phyloP scores from a whole-genome alignment of 2,113 vertebrate genomes.

The Macrotus californicus region DNA sequence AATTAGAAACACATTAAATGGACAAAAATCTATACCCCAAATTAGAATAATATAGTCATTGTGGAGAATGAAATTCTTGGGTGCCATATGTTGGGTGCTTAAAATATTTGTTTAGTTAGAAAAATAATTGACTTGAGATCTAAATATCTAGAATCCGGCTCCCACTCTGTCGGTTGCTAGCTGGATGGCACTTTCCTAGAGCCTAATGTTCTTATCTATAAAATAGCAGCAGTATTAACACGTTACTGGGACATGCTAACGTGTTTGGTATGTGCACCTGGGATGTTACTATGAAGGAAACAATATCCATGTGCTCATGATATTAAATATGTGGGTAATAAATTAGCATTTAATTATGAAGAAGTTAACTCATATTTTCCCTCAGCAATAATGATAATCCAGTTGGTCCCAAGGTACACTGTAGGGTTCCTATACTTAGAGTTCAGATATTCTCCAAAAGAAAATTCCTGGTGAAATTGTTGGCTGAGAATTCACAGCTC shows the following conservation, averaged over 20 bases:
- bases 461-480: not conserved
- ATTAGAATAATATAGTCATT: not conserved
- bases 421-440: not conserved
- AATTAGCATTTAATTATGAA: not conserved
- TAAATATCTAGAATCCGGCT: not conserved
- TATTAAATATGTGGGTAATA: not conserved
- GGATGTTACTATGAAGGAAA: not conserved
- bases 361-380: not conserved
- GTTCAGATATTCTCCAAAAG: not conserved
- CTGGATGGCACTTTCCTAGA: not conserved
- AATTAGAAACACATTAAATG: slow-evolving; percentile 23
- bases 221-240: not conserved
- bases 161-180: not conserved
- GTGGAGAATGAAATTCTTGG: not conserved
- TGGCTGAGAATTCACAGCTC: not conserved
- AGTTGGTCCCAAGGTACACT: not conserved
- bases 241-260: not conserved
- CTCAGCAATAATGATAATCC: not conserved
- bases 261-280: not conserved
- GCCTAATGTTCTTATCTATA: not conserved
- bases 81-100: not conserved
- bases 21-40: not conserved
- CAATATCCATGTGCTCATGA: not conserved
- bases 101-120: slow-evolving; percentile 20
- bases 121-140: slow-evolving; percentile 16